Evolutionary conservation across 2,797 vertebrate genomes (phyloP).

Genomic region (Coregonus ussuriensis): DNA sequence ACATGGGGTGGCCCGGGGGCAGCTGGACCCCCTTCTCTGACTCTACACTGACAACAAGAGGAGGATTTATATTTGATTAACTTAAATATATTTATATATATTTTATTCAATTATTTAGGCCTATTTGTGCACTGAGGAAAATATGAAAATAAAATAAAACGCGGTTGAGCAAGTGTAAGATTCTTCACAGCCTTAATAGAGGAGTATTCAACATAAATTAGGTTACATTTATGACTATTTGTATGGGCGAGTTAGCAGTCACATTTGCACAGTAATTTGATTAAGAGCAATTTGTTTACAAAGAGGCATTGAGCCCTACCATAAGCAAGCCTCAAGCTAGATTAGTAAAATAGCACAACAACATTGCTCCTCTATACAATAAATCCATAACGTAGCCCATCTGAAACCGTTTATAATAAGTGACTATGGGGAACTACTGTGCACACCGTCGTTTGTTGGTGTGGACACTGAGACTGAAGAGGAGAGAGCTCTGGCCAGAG

Average conservation of each 20-base stretch:
- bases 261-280: not conserved
- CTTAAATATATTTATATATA: not conserved
- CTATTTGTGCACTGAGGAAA: not conserved
- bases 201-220: not conserved
- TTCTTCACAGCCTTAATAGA: not conserved
- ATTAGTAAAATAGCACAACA: not conserved
- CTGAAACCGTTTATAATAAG: not conserved
- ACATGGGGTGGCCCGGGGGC: slow-evolving; percentile 59
- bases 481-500: slow-evolving; percentile 68
- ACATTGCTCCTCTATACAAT: not conserved
- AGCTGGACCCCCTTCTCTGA: slow-evolving; percentile 34
- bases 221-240: not conserved
- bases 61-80: not conserved
- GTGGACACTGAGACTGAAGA: slow-evolving; percentile 70
- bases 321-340: not conserved
- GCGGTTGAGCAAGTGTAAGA: not conserved
- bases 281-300: not conserved
- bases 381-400: not conserved
- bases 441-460: slow-evolving; percentile 71
- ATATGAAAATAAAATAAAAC: not conserved
- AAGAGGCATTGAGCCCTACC: not conserved
- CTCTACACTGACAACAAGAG: slow-evolving; percentile 28
- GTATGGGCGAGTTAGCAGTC: not conserved
- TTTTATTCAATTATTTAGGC: not conserved
- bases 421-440: slow-evolving; percentile 11